phyloP scores from a whole-genome alignment of 2,113 vertebrate species.

The Xiphophorus couchianus region DNA sequence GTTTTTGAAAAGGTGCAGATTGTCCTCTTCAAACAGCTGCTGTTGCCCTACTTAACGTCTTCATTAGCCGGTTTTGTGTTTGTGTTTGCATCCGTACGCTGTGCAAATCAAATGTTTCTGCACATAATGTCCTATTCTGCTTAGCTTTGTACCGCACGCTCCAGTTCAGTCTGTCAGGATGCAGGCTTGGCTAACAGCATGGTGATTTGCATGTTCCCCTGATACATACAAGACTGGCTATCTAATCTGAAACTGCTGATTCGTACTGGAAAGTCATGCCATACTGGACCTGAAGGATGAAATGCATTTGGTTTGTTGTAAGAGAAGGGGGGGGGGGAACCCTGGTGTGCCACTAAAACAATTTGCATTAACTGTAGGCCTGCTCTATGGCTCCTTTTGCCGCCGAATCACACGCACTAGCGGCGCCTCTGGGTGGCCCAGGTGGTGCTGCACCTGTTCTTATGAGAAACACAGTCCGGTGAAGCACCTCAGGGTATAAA shows the following conservation, averaged over 20 bases:
- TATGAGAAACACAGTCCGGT: slow-evolving; percentile 47
- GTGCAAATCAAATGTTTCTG: slow-evolving; percentile 67
- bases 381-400: slow-evolving; percentile 39
- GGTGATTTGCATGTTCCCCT: slow-evolving; percentile 77
- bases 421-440: slow-evolving; percentile 74
- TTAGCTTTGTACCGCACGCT: slow-evolving; percentile 66
- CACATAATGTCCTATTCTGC: slow-evolving; percentile 76
- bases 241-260: slow-evolving; percentile 72
- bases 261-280: slow-evolving; percentile 72
- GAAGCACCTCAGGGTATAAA: slow-evolving; percentile 65
- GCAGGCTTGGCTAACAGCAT: slow-evolving; percentile 66
- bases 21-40: slow-evolving; percentile 59
- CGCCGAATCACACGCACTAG: slow-evolving; percentile 47
- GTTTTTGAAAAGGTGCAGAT: slow-evolving; percentile 42
- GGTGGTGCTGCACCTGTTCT: slow-evolving; percentile 79
- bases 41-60: slow-evolving; percentile 65
- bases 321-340: slow-evolving; percentile 25
- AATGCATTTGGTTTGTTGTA: slow-evolving; percentile 54
- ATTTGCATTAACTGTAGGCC: slow-evolving; percentile 65
- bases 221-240: slow-evolving; percentile 68
- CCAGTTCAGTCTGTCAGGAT: slow-evolving; percentile 73
- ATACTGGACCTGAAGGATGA: slow-evolving; percentile 53
- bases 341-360: slow-evolving; percentile 10
- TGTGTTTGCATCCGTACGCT: slow-evolving; percentile 46
- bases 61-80: slow-evolving; percentile 61